Base-by-base conservation (phyloP, 2,797 vertebrate genomes). In the Labroides dimidiatus region DNA sequence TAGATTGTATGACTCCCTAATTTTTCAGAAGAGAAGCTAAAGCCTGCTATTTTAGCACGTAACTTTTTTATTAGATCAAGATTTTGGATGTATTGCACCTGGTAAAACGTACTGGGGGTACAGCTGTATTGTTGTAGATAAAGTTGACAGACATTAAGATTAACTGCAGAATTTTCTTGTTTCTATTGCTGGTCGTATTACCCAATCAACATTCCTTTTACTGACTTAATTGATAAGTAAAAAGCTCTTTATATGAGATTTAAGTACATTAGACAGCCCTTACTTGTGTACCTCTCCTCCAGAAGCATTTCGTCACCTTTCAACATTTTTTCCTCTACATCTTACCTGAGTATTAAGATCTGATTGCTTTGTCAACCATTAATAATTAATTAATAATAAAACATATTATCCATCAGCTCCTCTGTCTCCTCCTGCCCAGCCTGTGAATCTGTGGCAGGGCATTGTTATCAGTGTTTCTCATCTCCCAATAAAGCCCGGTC, bases 401-500 rank as follows among this genome's bases (percentile, higher is more conserved):
- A 36, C 50, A 50, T 43, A 43, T 27, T 23, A 33, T 37, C 9
- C 60, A 57, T 73, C 51, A 61, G 42, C 27, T 62, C 68, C 33
- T 47, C 27, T 10, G 14, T 65, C 49, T 66, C 41, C 10, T 51
- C 57, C 58, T 66, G 56, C 52, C 43, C 1, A 0, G 57, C 62
- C 61, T 84, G 50, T 69, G 69, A 78, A 77, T 80, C 24, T 73
- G 41, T n/a, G 41, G 20, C 23, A 67, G 21, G 43, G 78, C 54
- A 39, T 54, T 41, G 75, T 72, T 78, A 77, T 78, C 75, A 64
- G 58, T 53, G 42, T 80, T 77, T 75, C 56, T 62, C 58, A 78
- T 87, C 58, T 77, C 19, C 50, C 52, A 83, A 70, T 85, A 72
- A 75, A 83, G 45, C 58, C 42, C 6, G 15, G 44, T 24, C 56